These are phyloP conservation scores for Felis catus DNA, from an alignment of 2,113 vertebrate species.

Conservation along the genomic window DNA sequence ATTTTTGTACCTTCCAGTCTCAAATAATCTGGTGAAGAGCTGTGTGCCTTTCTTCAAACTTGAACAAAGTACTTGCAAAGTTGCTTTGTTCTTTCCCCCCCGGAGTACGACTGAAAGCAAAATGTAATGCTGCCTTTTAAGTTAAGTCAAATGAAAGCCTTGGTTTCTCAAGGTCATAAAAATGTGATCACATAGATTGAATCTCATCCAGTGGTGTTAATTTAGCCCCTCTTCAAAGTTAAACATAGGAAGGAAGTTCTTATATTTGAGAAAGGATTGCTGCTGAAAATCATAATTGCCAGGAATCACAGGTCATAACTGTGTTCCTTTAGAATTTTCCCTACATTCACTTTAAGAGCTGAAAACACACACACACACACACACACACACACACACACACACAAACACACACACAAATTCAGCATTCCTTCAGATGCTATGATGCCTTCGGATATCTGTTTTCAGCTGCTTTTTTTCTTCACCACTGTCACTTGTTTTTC, in stretches of 20 bases:
- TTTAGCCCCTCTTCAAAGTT: conserved; percentile 52
- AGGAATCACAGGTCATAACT: neutral
- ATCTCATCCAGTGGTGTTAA: conserved; percentile 16
- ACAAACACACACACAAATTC: neutral
- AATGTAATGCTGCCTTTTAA: conserved; percentile 4
- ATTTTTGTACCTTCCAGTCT: conserved; percentile 38
- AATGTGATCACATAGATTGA: conserved; percentile 7
- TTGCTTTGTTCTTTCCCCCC: conserved; percentile 35
- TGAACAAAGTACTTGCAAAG: conserved; percentile 46
- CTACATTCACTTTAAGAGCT: neutral
- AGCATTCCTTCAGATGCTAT: neutral
- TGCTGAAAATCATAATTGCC: conserved; percentile 33
- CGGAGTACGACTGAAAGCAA: neutral
- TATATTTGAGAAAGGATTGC: conserved; percentile 14
- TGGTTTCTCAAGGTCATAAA: conserved; percentile 63
- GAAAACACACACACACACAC: neutral
- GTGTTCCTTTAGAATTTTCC: neutral
- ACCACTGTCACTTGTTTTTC: neutral
- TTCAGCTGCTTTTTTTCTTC: neutral
- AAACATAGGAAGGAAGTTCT: neutral
- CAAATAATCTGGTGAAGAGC: conserved; percentile 37
- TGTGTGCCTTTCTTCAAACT: conserved; percentile 55
- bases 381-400: no score
- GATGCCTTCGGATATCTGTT: neutral
- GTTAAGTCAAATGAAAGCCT: conserved; percentile 58